A percentile compares a stretch with the other conserved stretches of the same genome.
phyloP scores from a whole-genome alignment of 1,140 invertebrate genomes.

The Halotydeus destructor region DNA sequence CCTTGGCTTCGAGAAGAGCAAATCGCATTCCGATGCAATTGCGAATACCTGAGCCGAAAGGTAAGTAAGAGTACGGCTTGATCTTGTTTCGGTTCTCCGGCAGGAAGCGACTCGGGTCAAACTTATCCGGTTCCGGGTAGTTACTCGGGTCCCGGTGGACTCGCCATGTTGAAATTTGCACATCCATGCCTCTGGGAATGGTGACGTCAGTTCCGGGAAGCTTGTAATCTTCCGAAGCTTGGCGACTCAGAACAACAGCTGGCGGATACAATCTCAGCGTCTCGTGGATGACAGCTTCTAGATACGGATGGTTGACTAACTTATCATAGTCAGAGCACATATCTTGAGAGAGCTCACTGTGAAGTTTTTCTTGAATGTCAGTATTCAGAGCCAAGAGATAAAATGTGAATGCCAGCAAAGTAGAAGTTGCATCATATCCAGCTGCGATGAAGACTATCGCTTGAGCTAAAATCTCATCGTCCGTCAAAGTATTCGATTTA shows the following conservation, averaged over 20 bases:
- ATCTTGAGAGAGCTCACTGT: constrained; percentile 1
- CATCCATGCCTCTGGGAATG: constrained; percentile 29
- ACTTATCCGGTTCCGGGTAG: constrained; percentile 35
- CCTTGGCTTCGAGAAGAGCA: constrained; percentile 11
- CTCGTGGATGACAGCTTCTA: constrained; percentile 22
- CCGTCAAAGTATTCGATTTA: constrained; percentile 11
- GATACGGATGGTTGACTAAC: constrained; percentile 18
- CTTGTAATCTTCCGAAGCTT: constrained; percentile 10
- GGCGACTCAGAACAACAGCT: constrained; percentile 26
- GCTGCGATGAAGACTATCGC: constrained; percentile 40
- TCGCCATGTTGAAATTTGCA: constrained; percentile 35
- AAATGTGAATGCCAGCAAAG: constrained; percentile 30
- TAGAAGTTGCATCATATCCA: constrained; percentile 39
- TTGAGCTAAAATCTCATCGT: constrained; percentile 39
- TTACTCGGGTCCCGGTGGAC: constrained; percentile 37
- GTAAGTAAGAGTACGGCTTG: constrained; percentile 42
- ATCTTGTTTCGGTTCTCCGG: constrained; percentile 1
- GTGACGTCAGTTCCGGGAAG: constrained; percentile 12
- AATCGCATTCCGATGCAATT: constrained; percentile 13
- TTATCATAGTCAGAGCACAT: constrained; percentile 15
- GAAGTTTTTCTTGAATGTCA: constrained; percentile 26
- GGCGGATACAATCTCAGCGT: constrained; percentile 20
- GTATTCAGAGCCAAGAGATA: constrained; percentile 35
- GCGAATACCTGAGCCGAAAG: constrained; percentile 36
- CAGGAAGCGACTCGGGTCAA: constrained; percentile 35